Base-by-base conservation (phyloP, 1,140 invertebrate species). In the Leptinotarsa lineolata region DNA sequence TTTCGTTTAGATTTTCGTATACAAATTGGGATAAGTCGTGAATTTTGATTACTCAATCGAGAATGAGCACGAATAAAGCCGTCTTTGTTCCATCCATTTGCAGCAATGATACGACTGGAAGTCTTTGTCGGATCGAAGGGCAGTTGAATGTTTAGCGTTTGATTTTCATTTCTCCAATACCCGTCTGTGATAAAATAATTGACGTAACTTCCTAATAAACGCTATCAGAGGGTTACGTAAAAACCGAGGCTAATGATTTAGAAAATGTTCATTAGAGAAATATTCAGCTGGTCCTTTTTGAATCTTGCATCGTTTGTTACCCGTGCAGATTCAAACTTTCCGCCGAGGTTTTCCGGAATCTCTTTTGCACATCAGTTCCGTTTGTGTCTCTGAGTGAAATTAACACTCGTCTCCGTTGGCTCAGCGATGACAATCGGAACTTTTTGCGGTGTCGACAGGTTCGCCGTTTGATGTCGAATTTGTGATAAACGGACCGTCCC, bases 1-100 rank as follows among this genome's bases (percentile, higher is more conserved):
- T 71, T 70, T 71, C 60, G 60, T 71, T 63, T 44, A n/a, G 21
- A 63, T 61, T 61, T 71, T 63, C 61, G 20, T 63, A 71, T 59
- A 63, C 18, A 63, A 44, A 46, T n/a, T 68, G 45, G 30, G 66
- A 46, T 16, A 68, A 67, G 3, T 67, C 30, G 3, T 45, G 66
- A 46, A 46, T 30, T 39, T n/a, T 71, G 30, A 39, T 21, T 18
- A 71, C 24, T 70, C 22, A 69, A 46, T 15, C 13, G 46, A 69
- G 16, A 13, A 69, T 24, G 15, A 18, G 39, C 12, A 18, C 13
- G 18, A 59, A 13, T 54, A 22, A 21, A 24, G n/a, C 15, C 20
- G 21, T 13, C 13, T 70, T 54, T 22, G 22, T 24, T 70, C 46
- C 22, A n/a, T 58, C n/a, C 21, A 21, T 24, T 20, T 22, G 46